Percentiles rank a stretch among this genome's conserved stretches.
These are phyloP conservation scores for Rhopalosiphum maidis DNA, from an alignment of 1,140 invertebrate species.

Conservation along the genomic window DNA sequence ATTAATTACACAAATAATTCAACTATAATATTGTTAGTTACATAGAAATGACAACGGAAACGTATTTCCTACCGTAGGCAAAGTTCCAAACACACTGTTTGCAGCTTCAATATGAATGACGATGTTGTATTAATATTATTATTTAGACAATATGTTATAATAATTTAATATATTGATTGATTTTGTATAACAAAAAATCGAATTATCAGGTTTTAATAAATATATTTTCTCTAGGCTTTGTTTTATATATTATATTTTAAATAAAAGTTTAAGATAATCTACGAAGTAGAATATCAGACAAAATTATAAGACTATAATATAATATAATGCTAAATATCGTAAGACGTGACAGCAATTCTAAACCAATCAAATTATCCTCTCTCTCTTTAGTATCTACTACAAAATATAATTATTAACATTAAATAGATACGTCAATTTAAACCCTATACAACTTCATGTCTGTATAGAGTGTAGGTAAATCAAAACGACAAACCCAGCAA, in stretches of 20 bases:
- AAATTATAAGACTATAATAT: background rate
- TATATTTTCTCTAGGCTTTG: background rate
- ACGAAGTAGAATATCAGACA: background rate
- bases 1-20: background rate
- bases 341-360: background rate
- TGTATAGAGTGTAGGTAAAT: background rate
- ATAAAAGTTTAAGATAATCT: background rate
- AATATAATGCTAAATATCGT: background rate
- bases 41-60: background rate
- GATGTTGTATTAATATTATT: background rate
- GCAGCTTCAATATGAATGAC: background rate
- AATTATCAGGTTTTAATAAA: background rate
- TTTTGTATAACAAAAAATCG: background rate
- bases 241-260: background rate
- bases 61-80: background rate
- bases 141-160: background rate
- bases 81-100: background rate
- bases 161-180: no score
- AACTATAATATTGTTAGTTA: background rate
- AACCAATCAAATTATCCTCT: background rate
- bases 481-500: background rate
- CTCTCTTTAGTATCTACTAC: background rate
- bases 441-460: background rate
- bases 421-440: background rate
- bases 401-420: conserved; percentile 5